Base-by-base conservation (phyloP, 2,113 vertebrate species). In the Serinus canaria region DNA sequence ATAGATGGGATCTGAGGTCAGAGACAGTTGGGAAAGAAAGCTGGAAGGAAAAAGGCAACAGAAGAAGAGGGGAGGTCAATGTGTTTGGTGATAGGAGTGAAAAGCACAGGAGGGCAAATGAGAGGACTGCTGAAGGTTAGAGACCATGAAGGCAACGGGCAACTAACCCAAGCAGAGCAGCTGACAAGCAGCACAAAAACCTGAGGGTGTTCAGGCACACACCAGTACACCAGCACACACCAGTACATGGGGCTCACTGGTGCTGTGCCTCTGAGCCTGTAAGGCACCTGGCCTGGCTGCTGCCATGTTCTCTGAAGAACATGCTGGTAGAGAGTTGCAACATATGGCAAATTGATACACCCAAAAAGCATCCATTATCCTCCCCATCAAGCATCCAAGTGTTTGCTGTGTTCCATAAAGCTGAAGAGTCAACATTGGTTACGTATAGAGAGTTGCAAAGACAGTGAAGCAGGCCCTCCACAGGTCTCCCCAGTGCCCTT, bases 341-440 rank as follows among this genome's bases (percentile, higher is more conserved):
- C n/a, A 33, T 68, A 21, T 14, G n/a, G 69, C 76, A 76, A 33
- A 84, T 77, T 43, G 58, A 41, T 67, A 62, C 3, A 0, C 44
- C n/a, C 41, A 59, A 50, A 90, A 96, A 90, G 41, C 37, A 43
- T 70, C 93, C 41, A 6, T 89, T 90, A 69, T 82, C 66, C 47
- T 94, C 37, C 62, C 30, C 50, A 35, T 87, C 64, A 68, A 64
- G 69, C 60, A 90, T 64, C 47, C 69, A 89, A 72, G 46, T 44
- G 23, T 90, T 88, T 94, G 52, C 47, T 87, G 6, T 49, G 39
- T 90, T 92, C 64, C 64, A 1, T 86, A 94, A 95, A 86, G 47
- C 60, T 30, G n/a, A 83, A 75, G 28, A 81, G 56, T 82, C 75
- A 87, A 75, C 73, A 33, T 0, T 73, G 74, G 37, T 95, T 82